Evolutionary conservation across 1,140 invertebrate species (phyloP), one percentile per base, ranked within the genome.

Genomic region (Heliothis virescens): DNA sequence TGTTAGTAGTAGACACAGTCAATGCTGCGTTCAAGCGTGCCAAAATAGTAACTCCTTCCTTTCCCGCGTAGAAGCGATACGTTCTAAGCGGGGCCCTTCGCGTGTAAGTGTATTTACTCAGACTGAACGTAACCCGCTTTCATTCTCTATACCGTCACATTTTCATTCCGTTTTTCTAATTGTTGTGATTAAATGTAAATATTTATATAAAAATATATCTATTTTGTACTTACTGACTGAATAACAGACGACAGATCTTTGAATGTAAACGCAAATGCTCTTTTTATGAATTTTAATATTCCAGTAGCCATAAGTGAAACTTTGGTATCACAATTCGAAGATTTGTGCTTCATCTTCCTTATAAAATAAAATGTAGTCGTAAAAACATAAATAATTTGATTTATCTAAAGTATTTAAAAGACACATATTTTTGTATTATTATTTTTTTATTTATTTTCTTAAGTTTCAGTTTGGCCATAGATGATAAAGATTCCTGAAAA

Each of bases 391-490:
- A 78, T 81, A 76, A 53, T 71, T 72, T 65, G 53, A 60, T 83
- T 79, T 57, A 76, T 84, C 83, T 65, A 83, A 81, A 84, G 80
- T 90, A 84, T 87, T 83, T 82, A 85, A 87, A 88, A 90, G 86
- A 86, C 85, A 86, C 81, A 92, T 91, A 90, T 91, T 92, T 92
- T 91, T 92, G 87, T 90, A 92, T 83, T 86, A 87, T 85, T 88
- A 60, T 89, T 79, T 86, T 82, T 90, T 88, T 86, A 83, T 90
- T 85, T 85, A 85, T 87, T 87, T 85, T 83, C 78, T 86, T 83
- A 82, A 85, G 80, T 84, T 84, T 67, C 71, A 74, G 77, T 83
- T 82, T 82, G 76, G 83, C 83, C 85, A 86, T 86, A 84, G 78
- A 73, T 76, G 59, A 55, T 85, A 73, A 80, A 74, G 62, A 84